Evolutionary conservation across 1,140 invertebrate species (phyloP), one percentile per base, ranked within the genome.

Genomic region (Drosophila burlai): DNA sequence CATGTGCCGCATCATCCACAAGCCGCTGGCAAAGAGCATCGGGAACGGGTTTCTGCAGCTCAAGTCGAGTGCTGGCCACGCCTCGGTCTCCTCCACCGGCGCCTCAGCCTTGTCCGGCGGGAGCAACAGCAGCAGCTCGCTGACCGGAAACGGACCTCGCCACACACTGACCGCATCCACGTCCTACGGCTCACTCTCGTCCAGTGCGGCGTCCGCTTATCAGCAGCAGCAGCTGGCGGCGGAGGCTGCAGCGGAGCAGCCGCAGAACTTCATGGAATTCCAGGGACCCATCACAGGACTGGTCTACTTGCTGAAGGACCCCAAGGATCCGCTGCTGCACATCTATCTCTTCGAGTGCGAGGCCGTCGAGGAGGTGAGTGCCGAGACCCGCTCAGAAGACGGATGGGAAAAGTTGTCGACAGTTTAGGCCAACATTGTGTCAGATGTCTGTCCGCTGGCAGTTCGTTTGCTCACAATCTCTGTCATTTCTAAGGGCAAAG

Each of bases 341-440:
- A 95, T 95, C 80, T 95, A 95, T 92, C 93, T 96, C 16, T 96
- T 95, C 76, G 94, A 94, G 82, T 95, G 95, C 21, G 85, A 94
- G n/a, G 94, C 94, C 42, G 93, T 94, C 7, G 92, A 93, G 65
- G 95, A 95, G 93, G 95, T 96, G 93, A 95, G 94, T 94, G 34
- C 38, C 38, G 1, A 45, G 29, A 31, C 67, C 59, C 54, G 10
- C 42, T 36, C 55, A 63, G 43, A 76, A 72, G 64, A 67, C 61
- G 62, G 43, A 77, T 78, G 60, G 55, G 64, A 69, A 78, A 78
- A 78, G 74, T 78, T 78, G 74, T 69, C 74, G 75, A 62, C 64
- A 77, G 76, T 64, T 43, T 50, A 26, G 65, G 38, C 46, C 43
- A 52, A 66, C 61, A 68, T 76, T 72, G 62, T 80, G 64, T 69